A percentile compares a stretch with the other conserved stretches of the same genome.
These are phyloP conservation scores for Apostichopus californicus DNA, from an alignment of 35 echinoderm and acorn worm genomes.

Conservation along the genomic window DNA sequence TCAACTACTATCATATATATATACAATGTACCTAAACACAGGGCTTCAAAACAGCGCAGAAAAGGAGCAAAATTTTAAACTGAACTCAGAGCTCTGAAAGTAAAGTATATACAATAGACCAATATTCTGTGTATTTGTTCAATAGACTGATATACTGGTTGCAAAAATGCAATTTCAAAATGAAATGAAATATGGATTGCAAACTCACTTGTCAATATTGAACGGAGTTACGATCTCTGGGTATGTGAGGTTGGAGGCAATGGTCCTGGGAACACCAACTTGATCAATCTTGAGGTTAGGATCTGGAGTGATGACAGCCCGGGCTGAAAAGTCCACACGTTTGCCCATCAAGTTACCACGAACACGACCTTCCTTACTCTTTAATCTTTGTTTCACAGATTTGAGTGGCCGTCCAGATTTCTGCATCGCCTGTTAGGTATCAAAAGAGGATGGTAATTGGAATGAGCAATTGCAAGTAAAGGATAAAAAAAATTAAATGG, in stretches of 20 bases:
- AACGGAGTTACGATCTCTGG: slow-evolving; percentile 96
- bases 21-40: too few relatives aligned
- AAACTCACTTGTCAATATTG: slow-evolving; percentile 98
- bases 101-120: too few relatives aligned
- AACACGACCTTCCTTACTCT: slow-evolving; percentile 95
- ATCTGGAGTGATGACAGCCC: slow-evolving; percentile 95
- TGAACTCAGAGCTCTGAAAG: too few relatives aligned
- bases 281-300: slow-evolving; percentile 97
- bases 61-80: too few relatives aligned
- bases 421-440: slow-evolving; percentile 85
- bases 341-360: slow-evolving; percentile 99
- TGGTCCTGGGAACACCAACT: slow-evolving; percentile 90
- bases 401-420: slow-evolving; percentile 96
- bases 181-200: background rate
- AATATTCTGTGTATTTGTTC: too few relatives aligned
- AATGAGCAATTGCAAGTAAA: background rate
- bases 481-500: too few relatives aligned
- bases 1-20: too few relatives aligned
- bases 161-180: too few relatives aligned
- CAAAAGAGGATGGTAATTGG: background rate
- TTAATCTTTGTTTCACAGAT: slow-evolving; percentile 82
- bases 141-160: too few relatives aligned
- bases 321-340: slow-evolving; percentile 98
- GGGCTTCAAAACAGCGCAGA: too few relatives aligned
- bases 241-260: slow-evolving; percentile 91